Evolutionary conservation across 2,113 vertebrate genomes (phyloP).

Genomic region (Dromas ardeola): DNA sequence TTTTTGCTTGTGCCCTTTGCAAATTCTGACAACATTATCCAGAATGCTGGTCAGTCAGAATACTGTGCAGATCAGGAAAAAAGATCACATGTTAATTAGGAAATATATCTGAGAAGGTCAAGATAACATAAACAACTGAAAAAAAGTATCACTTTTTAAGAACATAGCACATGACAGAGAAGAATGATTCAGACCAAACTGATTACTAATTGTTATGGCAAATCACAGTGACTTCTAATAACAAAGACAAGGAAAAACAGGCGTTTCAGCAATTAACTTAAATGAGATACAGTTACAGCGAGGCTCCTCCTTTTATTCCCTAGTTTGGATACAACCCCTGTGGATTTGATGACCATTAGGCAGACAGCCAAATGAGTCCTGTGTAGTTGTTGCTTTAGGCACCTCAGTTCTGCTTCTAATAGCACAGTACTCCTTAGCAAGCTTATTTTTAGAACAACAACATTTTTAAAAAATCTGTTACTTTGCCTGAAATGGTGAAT

Average conservation of each 20-base stretch:
- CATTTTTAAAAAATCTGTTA: background rate
- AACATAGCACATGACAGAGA: background rate
- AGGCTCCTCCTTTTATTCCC: background rate
- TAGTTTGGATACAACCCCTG: background rate
- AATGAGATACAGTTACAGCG: background rate
- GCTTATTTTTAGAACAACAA: background rate
- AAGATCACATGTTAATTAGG: background rate
- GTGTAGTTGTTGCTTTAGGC: background rate
- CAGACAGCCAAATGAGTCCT: background rate
- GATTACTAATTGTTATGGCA: background rate
- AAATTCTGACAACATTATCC: background rate
- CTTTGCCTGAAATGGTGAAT: background rate
- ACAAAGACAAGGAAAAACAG: background rate
- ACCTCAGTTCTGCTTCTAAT: background rate
- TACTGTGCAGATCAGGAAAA: background rate
- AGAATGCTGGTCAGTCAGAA: background rate
- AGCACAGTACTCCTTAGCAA: background rate
- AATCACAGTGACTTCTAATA: background rate
- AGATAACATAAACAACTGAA: background rate
- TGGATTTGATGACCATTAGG: background rate
- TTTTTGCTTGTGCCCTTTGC: background rate
- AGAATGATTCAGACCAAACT: background rate
- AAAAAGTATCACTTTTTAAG: background rate
- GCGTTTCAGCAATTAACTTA: background rate
- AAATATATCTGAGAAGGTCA: background rate